Evolutionary conservation across 53 echinoderm and acorn worm species (phyloP), one percentile per base, ranked within the genome.

Genomic region (Mesocentrotus franciscanus): DNA sequence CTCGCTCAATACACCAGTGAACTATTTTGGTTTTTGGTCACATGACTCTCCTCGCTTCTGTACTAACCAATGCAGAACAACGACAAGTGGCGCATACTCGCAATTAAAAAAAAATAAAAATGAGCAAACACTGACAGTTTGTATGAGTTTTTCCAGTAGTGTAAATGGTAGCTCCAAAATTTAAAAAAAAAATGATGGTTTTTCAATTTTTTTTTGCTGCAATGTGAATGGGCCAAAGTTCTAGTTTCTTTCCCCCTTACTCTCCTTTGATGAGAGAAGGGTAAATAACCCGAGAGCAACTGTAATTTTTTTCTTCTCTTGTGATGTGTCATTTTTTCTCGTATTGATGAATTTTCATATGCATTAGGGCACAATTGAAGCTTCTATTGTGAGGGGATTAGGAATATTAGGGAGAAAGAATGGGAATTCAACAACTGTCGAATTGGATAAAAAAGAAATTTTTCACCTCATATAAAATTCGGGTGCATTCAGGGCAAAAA

Each of bases 311-410:
- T 84, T 22, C 8, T 55, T 87, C 87, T 58, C 58, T 11, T 26
- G 58, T 87, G 29, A 87, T 87, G 87, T 87, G 87, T 87, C 87
- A 87, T 58, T 87, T 14, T 87, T 87, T 27, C 87, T 58, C 8
- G 8, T n/a, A 58, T 29, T 87, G 87, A 58, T 87, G 9, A 56
- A 87, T 87, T 87, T 87, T 87, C 87, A 87, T 56, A 81, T 81
- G 42, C 81, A 81, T 81, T 81, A 81, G 81, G 42, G 42, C 20
- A 42, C 81, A 81, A 81, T 81, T 42, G 81, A 42, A 42, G 20
- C 36, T 39, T 42, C 81, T 81, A 81, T 81, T 81, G 81, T 81
- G 81, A 81, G 7, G 9, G 81, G 81, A 87, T 87, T 87, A 87
- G 56, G 57, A 27, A 87, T 87, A 87, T 87, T 87, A 27, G 58